Percentiles rank a stretch among this genome's conserved stretches.
phyloP scores from a whole-genome alignment of 2,113 vertebrate species.

The Oplegnathus fasciatus region DNA sequence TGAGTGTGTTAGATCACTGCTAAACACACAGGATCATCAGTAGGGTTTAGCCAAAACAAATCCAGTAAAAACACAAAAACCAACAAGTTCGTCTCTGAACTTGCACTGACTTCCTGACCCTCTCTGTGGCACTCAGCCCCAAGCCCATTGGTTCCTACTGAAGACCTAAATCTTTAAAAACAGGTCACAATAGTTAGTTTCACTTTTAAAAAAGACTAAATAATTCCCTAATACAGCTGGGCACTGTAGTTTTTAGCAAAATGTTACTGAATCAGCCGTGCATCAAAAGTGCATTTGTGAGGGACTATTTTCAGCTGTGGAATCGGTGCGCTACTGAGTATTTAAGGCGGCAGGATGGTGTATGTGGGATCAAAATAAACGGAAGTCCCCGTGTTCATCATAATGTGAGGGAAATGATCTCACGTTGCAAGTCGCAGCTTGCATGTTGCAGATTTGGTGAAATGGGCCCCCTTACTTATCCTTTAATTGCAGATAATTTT shows the following conservation, averaged over 20 bases:
- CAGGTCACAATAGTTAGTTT: neutral
- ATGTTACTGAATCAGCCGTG: neutral
- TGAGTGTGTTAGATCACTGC: conserved; percentile 74
- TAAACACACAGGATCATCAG: neutral
- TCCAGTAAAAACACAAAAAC: neutral
- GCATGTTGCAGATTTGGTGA: neutral
- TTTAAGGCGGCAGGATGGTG: neutral
- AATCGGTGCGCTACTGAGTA: neutral
- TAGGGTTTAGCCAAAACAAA: too few species aligned
- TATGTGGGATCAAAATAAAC: neutral
- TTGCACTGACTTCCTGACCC: neutral
- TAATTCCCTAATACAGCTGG: neutral
- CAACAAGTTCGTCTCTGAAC: neutral
- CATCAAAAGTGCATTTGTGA: too few species aligned
- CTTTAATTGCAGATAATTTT: neutral
- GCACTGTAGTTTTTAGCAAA: neutral
- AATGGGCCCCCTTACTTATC: neutral
- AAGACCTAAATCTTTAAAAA: neutral
- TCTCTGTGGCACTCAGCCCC: too few species aligned
- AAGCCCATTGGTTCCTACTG: neutral
- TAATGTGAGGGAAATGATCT: neutral
- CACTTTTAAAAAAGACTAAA: neutral
- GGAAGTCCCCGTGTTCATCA: neutral
- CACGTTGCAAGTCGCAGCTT: neutral
- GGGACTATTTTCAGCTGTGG: neutral